Evolutionary conservation across 2,888 invertebrate genomes (phyloP).

Genomic region (Diaperis boleti): DNA sequence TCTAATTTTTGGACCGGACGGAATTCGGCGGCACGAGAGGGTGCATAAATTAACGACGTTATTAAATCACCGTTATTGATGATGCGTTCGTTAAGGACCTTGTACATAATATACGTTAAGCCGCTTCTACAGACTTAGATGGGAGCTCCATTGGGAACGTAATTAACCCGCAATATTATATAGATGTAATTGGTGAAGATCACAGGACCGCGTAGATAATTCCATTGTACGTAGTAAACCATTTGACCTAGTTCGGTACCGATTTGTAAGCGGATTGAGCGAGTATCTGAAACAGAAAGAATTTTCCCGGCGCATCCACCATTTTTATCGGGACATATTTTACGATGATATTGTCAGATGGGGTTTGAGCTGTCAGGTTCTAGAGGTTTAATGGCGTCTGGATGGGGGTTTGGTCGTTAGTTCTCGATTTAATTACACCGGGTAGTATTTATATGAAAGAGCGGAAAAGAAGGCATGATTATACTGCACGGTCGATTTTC

Average conservation of each 20-base stretch:
- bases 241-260: conserved; percentile 1
- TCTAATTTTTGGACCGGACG: conserved; percentile 16
- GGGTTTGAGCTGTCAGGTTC: neutral
- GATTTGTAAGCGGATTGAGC: conserved; percentile 12
- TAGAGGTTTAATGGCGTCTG: neutral
- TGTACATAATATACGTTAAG: conserved; percentile 12
- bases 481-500: too few species aligned
- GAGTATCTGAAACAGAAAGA: neutral
- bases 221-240: conserved; percentile 26
- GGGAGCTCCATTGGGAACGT: neutral
- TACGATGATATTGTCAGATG: neutral
- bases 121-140: neutral
- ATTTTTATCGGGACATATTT: conserved; percentile 1
- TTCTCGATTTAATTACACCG: too few species aligned
- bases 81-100: conserved; percentile 11
- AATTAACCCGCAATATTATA: conserved; percentile 29
- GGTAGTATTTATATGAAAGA: too few species aligned
- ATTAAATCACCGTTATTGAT: conserved; percentile 26
- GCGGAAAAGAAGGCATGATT: too few species aligned
- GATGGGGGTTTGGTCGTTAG: too few species aligned
- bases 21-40: conserved; percentile 10
- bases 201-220: conserved; percentile 9
- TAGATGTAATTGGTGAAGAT: conserved; percentile 15
- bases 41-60: conserved; percentile 30
- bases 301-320: conserved; percentile 34